phyloP scores from a whole-genome alignment of 2,888 invertebrate genomes.

The Lithosia quadra region DNA sequence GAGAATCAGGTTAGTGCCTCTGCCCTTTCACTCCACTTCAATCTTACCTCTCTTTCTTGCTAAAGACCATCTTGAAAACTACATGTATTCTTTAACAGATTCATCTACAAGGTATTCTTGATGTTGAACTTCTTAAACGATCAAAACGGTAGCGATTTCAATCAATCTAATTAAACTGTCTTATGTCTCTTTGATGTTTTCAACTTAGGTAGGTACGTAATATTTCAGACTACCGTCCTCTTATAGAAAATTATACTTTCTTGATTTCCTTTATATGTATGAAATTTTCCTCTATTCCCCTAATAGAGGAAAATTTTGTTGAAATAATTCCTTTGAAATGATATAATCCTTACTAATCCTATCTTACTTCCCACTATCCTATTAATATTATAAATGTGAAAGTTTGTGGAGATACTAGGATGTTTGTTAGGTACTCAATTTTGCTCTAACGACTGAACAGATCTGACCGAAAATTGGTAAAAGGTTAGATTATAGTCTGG shows the following conservation, averaged over 20 bases:
- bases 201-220: background rate
- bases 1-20: slow-evolving; percentile 95
- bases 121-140: no score
- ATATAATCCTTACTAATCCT: slow-evolving; percentile 5
- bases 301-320: no score
- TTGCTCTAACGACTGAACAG: no score
- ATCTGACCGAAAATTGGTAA: no score
- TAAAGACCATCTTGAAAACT: background rate
- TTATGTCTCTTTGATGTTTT: background rate
- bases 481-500: no score
- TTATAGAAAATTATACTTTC: background rate
- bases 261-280: background rate
- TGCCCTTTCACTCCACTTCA: slow-evolving; percentile 1
- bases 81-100: background rate
- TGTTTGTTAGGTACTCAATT: no score
- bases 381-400: no score
- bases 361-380: no score
- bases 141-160: background rate
- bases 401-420: no score
- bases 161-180: background rate
- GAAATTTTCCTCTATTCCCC: no score
- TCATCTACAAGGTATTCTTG: no score
- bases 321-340: background rate
- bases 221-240: background rate
- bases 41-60: slow-evolving; percentile 5